A percentile compares a stretch with the other conserved stretches of the same genome.
These are phyloP conservation scores for Peromyscus nudipes DNA, from an alignment of 2,797 vertebrate genomes.

Conservation along the genomic window DNA sequence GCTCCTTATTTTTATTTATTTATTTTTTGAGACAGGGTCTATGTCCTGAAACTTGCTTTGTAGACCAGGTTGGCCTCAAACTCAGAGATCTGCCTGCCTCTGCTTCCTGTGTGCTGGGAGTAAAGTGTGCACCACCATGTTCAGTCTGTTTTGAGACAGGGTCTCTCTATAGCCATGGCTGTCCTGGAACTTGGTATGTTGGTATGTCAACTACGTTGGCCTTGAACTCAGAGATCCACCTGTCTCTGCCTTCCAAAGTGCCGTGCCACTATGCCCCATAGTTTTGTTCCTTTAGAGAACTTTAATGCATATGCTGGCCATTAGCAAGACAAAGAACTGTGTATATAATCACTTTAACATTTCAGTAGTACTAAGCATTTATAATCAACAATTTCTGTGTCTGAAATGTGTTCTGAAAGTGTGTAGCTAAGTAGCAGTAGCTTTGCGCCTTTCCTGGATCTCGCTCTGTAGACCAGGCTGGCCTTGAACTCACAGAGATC, in stretches of 20 bases:
- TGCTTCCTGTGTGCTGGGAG: not conserved
- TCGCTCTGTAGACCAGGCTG: no score
- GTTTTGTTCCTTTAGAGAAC: not conserved
- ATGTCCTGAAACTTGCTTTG: not conserved
- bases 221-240: not conserved
- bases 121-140: not conserved
- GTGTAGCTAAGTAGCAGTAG: slow-evolving; percentile 19
- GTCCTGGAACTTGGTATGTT: not conserved
- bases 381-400: slow-evolving; percentile 46
- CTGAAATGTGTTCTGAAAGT: slow-evolving; percentile 39
- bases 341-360: slow-evolving; percentile 31
- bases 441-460: no score
- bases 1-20: not conserved
- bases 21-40: not conserved
- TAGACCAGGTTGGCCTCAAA: not conserved
- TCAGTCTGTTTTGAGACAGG: not conserved
- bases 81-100: not conserved
- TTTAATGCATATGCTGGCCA: not conserved
- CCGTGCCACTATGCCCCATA: not conserved
- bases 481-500: no score
- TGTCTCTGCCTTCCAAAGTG: not conserved
- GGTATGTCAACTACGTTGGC: not conserved
- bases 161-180: not conserved
- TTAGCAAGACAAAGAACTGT: slow-evolving; percentile 60
- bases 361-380: slow-evolving; percentile 36